Base-by-base conservation (phyloP, 1,140 invertebrate genomes). In the Tetramorium alpestre region DNA sequence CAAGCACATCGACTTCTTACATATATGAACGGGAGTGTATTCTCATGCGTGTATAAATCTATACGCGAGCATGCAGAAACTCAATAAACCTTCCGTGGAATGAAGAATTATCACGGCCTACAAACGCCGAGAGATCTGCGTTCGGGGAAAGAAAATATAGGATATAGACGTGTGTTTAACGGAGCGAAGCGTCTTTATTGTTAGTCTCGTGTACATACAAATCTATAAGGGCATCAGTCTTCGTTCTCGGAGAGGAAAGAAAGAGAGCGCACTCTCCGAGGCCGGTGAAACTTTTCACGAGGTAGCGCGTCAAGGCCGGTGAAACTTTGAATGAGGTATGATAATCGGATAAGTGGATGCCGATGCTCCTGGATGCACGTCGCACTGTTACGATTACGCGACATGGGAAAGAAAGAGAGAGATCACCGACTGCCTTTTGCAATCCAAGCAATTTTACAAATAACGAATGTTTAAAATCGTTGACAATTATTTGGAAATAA, bases 171-270 rank as follows among this genome's bases (percentile, higher is more conserved):
- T 54, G 13, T 41, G 38, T 38, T 47, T 73, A 62, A 87, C 64
- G 44, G 28, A 85, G 47, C 69, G 47, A 87, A 85, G 86, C 72
- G 18, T 76, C n/a, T 87, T 69, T 87, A 87, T 87, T 87, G 49
- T 87, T 87, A 87, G 62, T 73, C 18, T 85, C 38, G 33, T 28
- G n/a, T 85, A 85, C 38, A 67, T 62, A 69, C 60, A 33, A 73
- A 85, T 85, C 49, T 85, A 86, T 80, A 70, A 81, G 28, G 49
- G 51, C 64, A 65, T 86, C 85, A 80, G 60, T 86, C 75, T 86
- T 87, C 33, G 67, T 70, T 33, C 47, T 82, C 47, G 67, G 85
- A 70, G 65, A 86, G 47, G 67, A 56, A 51, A 64, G 58, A 84
- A 65, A 75, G 67, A 85, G 62, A 67, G 78, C 51, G 11, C 67